Base-by-base conservation (phyloP, 37 sponge, comb jelly and placozoan species). In the Theonella swinhoei region DNA sequence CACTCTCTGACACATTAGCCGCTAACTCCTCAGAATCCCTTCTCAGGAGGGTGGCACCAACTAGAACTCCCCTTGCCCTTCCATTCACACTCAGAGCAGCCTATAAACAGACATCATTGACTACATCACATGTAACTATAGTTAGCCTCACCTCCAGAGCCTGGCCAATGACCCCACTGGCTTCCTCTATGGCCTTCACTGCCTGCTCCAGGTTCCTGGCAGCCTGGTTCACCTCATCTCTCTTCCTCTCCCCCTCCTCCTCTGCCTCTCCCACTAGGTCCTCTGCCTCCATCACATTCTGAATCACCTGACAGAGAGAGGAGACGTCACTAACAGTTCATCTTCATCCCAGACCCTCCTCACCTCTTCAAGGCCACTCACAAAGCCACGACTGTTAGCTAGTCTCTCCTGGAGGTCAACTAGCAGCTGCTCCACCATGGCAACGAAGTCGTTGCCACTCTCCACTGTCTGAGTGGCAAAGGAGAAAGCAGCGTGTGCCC, bases 241-340 rank as follows among this genome's bases (percentile, higher is more conserved):
- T 71, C 36, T 43, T 19, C 76, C 28, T 31, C 25, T 19, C 69
- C 33, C 67, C 60, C 59, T 68, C 69, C 9, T 34, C 32, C 39
- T 67, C 38, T 23, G 77, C 77, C 2, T 1, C 1, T 4, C 25
- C 25, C 7, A 69, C 68, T 7, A 58, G 23, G 0, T 60, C 40
- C 61, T 81, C 81, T 34, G 81, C 81, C 71, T 54, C 32, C 61
- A 68, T 61, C 0, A 81, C 28, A 24, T 70, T 70, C 37, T 60
- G 22, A 3, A 81, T 34, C 71, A 81, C 54, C 54, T 47, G 54
- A 47, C 54, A 47, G 54, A 7, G 14, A 47, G 7, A 47, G n/a
- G n/a, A n/a, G n/a, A n/a, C n/a, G n/a, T n/a, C n/a, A n/a, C n/a
- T n/a, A n/a, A n/a, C n/a, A n/a, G n/a, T n/a, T n/a, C n/a, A n/a